These are phyloP conservation scores for Stigmatopora argus DNA, from an alignment of 2,113 vertebrate species.

Conservation along the genomic window DNA sequence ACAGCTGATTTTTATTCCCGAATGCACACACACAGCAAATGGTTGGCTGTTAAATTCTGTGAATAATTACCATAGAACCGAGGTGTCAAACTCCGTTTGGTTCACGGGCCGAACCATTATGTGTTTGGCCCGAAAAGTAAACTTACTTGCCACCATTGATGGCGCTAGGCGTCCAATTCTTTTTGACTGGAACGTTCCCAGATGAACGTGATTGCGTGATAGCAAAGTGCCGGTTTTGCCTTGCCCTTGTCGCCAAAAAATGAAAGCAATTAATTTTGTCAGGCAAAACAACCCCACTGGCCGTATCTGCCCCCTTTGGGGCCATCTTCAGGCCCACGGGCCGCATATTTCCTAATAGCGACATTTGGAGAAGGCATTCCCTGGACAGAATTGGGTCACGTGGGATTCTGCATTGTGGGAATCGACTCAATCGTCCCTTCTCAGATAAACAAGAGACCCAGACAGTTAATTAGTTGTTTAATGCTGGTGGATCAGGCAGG, in stretches of 20 bases:
- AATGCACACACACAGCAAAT: background rate
- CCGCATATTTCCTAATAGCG: background rate
- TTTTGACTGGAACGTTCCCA: no score
- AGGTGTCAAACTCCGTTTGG: no score
- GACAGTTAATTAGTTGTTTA: slow-evolving; percentile 59
- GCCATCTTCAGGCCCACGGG: background rate
- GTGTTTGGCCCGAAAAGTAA: no score
- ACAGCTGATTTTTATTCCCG: background rate
- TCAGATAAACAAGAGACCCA: slow-evolving; percentile 57
- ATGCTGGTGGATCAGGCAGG: slow-evolving; percentile 59
- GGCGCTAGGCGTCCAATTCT: no score
- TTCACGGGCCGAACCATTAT: no score
- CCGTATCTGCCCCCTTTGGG: no score
- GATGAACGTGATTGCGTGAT: no score
- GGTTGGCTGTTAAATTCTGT: background rate
- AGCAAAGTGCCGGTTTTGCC: no score
- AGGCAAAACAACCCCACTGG: no score
- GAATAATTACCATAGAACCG: background rate
- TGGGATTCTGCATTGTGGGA: slow-evolving; percentile 55
- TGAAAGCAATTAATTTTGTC: no score
- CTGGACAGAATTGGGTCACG: slow-evolving; percentile 15
- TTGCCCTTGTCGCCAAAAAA: no score
- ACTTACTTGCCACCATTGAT: no score
- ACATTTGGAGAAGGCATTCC: background rate
- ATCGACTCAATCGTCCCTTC: slow-evolving; percentile 48